Base-by-base conservation (phyloP, 2,113 vertebrate genomes). In the Setophaga petechia region DNA sequence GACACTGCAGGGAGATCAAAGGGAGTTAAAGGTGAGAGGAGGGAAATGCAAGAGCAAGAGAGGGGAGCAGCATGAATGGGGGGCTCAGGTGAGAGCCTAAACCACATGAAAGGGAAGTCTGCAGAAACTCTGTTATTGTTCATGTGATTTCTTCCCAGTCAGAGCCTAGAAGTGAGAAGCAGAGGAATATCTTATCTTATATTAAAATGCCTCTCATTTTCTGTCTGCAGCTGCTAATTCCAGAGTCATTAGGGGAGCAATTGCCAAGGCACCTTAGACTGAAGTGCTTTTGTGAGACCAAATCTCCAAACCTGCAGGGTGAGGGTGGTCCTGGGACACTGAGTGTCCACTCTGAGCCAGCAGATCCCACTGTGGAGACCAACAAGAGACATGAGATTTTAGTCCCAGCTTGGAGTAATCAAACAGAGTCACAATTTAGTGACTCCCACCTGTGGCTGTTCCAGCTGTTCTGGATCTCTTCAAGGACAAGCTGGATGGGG, bases 171-270 rank as follows among this genome's bases (percentile, higher is more conserved):
- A 91, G 24, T 12, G 49, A 96, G 75, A 88, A 95, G 76, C 43
- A 91, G 39, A 84, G 47, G 80, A 93, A 59, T 76, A 57, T 94
- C 86, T 87, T 47, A 10, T 35, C 39, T 76, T 91, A 59, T 91
- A 94, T 95, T 88, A 73, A 96, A 97, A 96, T 67, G 54, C 55
- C 84, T 86, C 62, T 95, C 73, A 80, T 96, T 92, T 97, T 94
- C 95, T 96, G 47, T 76, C 80, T 22, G 57, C 72, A 96, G 91
- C 94, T 87, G 68, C 93, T 95, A 78, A 97, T 97, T 97, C 95
- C 92, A 90, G 93, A 93, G 89, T 84, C 80, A 93, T 96, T 95
- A 87, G 31, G 58, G 10, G n/a, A 95, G 82, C 28, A 59, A 69
- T 82, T 91, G 66, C 67, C 7, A 55, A 93, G 82, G 44, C 92